Evolutionary conservation across 2,797 vertebrate genomes (phyloP).

Genomic region (Caiman crocodilus): DNA sequence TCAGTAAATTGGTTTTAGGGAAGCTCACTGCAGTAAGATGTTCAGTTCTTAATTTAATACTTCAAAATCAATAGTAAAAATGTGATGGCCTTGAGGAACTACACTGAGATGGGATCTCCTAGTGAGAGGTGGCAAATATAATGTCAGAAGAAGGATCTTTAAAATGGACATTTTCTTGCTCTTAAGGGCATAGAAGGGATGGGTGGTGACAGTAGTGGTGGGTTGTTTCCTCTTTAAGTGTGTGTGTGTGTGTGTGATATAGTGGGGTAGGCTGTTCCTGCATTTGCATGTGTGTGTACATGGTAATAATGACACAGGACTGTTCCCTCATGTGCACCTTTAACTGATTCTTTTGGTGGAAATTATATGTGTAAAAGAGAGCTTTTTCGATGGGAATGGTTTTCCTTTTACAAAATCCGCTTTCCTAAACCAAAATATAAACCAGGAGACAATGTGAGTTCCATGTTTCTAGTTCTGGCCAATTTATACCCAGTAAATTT

Average conservation of each 20-base stretch:
- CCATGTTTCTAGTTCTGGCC: rapidly evolving
- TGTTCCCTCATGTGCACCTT: background rate
- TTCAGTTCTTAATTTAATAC: background rate
- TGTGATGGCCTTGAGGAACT: background rate
- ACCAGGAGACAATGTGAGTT: background rate
- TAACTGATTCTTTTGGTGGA: background rate
- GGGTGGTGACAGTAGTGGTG: too few species aligned
- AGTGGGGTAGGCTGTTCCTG: too few species aligned
- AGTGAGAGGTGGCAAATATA: background rate
- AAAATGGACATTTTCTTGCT: rapidly evolving
- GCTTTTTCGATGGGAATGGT: background rate
- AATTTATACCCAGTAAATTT: background rate
- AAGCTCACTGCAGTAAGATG: rapidly evolving
- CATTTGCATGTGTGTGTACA: too few species aligned
- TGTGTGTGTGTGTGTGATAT: too few species aligned
- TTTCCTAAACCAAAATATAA: background rate
- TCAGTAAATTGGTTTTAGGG: background rate
- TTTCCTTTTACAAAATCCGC: background rate
- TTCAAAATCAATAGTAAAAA: background rate
- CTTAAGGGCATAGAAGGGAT: background rate
- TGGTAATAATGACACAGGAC: too few species aligned
- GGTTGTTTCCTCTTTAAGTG: too few species aligned
- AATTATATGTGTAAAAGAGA: background rate
- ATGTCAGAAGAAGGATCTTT: rapidly evolving
- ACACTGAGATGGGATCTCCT: background rate